Evolutionary conservation across 2,888 invertebrate genomes (phyloP).

Genomic region (Eupithecia tripunctaria): DNA sequence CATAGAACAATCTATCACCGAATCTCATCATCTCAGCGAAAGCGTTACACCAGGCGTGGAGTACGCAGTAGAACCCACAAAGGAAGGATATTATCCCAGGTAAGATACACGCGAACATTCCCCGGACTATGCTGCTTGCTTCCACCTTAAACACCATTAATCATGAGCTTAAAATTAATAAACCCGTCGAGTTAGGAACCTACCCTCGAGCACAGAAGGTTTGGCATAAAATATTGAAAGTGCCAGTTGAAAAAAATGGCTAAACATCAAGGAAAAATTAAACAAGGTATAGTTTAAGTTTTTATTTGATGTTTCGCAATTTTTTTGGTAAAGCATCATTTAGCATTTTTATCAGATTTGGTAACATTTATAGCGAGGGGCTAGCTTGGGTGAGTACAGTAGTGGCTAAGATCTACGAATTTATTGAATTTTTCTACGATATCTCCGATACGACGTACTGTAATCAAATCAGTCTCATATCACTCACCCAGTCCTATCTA

Average conservation of each 20-base stretch:
- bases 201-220: slow-evolving; percentile 2
- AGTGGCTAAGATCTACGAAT: not conserved
- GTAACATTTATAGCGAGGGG: not conserved
- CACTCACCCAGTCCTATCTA: no score
- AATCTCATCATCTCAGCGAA: slow-evolving; percentile 95
- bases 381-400: no score
- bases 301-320: no score
- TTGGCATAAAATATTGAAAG: slow-evolving; percentile 10
- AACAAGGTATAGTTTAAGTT: no score
- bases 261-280: not conserved
- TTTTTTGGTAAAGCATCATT: no score
- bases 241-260: slow-evolving; percentile 2
- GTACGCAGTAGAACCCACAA: slow-evolving; percentile 92
- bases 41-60: slow-evolving; percentile 96
- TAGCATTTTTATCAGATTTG: not conserved
- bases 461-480: no score
- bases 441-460: not conserved
- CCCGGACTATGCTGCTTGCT: slow-evolving; percentile 78
- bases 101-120: slow-evolving; percentile 89
- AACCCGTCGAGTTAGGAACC: not conserved
- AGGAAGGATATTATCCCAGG: slow-evolving; percentile 89
- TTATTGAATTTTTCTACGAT: not conserved
- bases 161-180: slow-evolving; percentile 8
- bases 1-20: slow-evolving; percentile 89
- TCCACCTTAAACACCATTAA: slow-evolving; percentile 62